phyloP scores from a whole-genome alignment of 2,797 vertebrate species.

The Acipenser ruthenus region DNA sequence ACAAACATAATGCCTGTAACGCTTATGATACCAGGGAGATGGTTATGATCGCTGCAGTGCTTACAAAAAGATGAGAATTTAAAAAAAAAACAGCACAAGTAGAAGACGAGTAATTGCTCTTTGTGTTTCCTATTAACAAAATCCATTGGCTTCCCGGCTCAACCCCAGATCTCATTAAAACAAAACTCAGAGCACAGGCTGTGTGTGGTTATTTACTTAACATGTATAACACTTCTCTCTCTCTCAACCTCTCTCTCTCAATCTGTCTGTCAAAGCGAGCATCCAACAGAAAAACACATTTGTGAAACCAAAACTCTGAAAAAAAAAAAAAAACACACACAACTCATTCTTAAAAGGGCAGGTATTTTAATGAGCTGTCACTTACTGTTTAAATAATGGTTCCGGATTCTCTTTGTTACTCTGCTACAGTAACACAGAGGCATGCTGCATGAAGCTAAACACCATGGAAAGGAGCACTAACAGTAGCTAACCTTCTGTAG shows the following conservation, averaged over 20 bases:
- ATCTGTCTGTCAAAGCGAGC: no score
- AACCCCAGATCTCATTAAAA: neutral
- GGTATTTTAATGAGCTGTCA: no score
- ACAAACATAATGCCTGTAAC: neutral
- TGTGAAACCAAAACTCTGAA: no score
- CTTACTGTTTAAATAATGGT: no score
- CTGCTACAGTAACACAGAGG: no score
- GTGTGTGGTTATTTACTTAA: neutral
- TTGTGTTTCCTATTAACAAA: constrained; percentile 1
- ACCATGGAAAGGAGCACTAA: no score
- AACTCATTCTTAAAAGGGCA: no score
- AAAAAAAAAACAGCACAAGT: neutral
- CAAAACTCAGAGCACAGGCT: neutral
- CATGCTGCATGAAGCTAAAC: no score
- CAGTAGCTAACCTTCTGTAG: no score
- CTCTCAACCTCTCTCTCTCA: neutral
- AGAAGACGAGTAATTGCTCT: neutral
- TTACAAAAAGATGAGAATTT: neutral
- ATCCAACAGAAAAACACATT: no score
- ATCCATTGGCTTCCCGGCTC: neutral
- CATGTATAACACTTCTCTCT: neutral
- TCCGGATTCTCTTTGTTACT: no score
- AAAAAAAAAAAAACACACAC: no score
- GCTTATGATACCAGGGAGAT: neutral
- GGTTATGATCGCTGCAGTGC: neutral